A percentile compares a stretch with the other conserved stretches of the same genome.
Conservation (phyloP, 2,113 vertebrate genomes). For the Pipa parva region DNA sequence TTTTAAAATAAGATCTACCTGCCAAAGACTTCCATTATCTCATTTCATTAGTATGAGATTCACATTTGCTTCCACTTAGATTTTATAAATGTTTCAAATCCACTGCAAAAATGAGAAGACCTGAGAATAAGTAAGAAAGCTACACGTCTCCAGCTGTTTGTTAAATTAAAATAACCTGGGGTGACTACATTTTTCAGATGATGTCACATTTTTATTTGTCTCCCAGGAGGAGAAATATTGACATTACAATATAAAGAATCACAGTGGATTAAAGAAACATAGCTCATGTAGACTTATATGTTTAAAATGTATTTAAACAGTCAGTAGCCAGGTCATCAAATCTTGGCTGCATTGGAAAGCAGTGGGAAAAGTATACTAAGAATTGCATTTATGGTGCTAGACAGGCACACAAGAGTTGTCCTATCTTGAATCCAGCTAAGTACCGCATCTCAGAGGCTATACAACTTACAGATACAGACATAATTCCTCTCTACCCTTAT, state of each 20-base stretch:
- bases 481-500: too few species aligned
- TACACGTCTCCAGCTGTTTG: neutral
- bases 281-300: too few species aligned
- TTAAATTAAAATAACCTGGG: neutral
- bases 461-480: too few species aligned
- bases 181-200: neutral
- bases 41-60: neutral
- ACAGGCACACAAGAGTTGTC: too few species aligned
- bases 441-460: too few species aligned
- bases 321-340: too few species aligned
- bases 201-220: neutral
- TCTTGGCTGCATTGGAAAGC: too few species aligned
- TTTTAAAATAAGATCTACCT: neutral
- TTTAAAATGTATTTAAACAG: too few species aligned
- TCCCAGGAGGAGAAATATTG: neutral
- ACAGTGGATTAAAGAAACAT: too few species aligned
- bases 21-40: neutral
- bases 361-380: too few species aligned
- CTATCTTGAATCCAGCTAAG: too few species aligned
- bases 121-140: neutral
- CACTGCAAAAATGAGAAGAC: neutral
- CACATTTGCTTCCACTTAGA: neutral
- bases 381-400: too few species aligned
- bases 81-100: neutral
- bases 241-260: neutral